Evolutionary conservation across 2,888 invertebrate genomes (phyloP), one percentile per base, ranked within the genome.

Genomic region (Caenorhabditis imperialis): DNA sequence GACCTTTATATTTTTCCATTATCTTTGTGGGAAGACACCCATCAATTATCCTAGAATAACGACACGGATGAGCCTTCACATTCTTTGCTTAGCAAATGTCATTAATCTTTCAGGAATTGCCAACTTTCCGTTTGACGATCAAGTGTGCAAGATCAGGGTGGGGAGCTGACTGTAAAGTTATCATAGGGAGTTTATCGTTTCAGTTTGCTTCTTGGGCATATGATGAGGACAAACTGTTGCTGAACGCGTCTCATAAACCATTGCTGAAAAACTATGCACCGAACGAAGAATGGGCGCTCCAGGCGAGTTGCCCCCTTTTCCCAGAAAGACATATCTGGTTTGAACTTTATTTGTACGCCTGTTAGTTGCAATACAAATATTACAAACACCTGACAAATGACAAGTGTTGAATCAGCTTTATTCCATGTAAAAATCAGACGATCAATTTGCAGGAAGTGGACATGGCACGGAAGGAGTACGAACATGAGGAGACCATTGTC

Each of bases 241-340:
- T 85, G 22, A 76, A 78, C 30, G 78, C 83, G 12, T 65, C 79
- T 12, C 74, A 77, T 22, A 77, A 79, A 35, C 78, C 79, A 23
- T 47, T 75, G 12, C 71, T 82, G n/a, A 67, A 73, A 35, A 82
- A 84, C 40, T 85, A 84, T 37, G 58, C 77, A 1, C 71, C 67
- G 2, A 84, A 84, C 44, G 84, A 84, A 44, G 85, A 85, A 72
- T 85, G 85, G 85, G 84, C 83, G 30, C 63, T 84, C 20, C 78
- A 78, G 70, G 84, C 83, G 16, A 37, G 42, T 7, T 50, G 50
- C 22, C 27, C 30, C 14, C 18, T 48, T 25, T 18, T 22, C 33
- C 37, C 16, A 38, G 10, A 35, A 44, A 42, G 23, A 40, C 8
- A 14, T 22, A 40, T 61, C 23, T 60, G 50, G 60, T 60, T 25